Base-by-base conservation (phyloP, 2,113 vertebrate genomes). In the Nothobranchius furzeri region DNA sequence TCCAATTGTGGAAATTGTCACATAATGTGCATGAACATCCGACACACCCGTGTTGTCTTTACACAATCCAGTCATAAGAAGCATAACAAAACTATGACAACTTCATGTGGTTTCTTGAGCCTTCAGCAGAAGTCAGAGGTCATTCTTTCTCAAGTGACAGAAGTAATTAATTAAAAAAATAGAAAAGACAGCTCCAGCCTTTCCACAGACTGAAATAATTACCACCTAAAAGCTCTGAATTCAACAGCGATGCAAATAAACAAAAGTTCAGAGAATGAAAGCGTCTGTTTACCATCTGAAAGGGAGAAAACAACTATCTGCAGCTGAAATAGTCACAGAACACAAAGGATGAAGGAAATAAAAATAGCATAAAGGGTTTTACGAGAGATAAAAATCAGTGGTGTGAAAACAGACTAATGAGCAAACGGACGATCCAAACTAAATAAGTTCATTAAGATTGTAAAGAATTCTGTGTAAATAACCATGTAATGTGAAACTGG, bases 171-270 rank as follows among this genome's bases (percentile, higher is more conserved):
- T 51, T 7, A 43, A 70, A 43, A 43, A 10, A 25, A 2, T 58
- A 72, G 25, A 51, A 12, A 13, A 15, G 30, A 43, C 0, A 7
- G 36, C 66, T 12, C 2, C 12, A 45, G 62, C 37, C 37, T 68
- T 47, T 71, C 64, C 36, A 78, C 68, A 79, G 48, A 50, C 10
- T 62, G 37, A 51, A 64, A 62, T 60, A 62, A 75, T 77, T 65
- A 68, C 49, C 75, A 79, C 47, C 49, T 64, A 10, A 25, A 54
- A 3, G 35, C 24, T 13, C 53, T 25, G 37, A 7, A n/a, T 14
- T 20, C 11, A 92, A 93, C 93, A 92, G 49, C 61, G 93, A 91
- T 93, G 93, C 92, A 95, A 96, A 96, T 94, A 93, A 95, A 91
- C 90, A 90, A 89, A 92, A 94, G 93, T 93, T 93, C 92, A 93